Percentiles rank a stretch among this genome's conserved stretches.
These are phyloP conservation scores for Himantopus leucocephalus DNA, from an alignment of 2,113 vertebrate genomes.

Conservation along the genomic window DNA sequence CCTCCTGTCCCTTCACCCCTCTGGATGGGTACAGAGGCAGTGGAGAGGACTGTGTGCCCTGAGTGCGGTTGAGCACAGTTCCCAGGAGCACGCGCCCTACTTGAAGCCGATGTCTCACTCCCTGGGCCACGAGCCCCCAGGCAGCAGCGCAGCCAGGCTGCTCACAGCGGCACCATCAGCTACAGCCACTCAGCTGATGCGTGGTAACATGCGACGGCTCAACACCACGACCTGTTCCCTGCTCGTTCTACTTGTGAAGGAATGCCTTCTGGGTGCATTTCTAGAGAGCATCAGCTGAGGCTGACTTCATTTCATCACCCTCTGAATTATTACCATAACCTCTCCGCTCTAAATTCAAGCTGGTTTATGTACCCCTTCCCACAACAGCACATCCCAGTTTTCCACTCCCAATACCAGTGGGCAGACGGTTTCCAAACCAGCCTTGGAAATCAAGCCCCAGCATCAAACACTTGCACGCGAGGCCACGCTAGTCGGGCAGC, in stretches of 20 bases:
- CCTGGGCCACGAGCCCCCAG: background rate
- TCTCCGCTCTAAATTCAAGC: background rate
- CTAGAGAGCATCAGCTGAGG: background rate
- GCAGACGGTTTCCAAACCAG: background rate
- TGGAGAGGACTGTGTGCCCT: rapidly evolving
- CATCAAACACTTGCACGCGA: rapidly evolving
- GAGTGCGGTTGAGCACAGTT: background rate
- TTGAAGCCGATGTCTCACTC: rapidly evolving
- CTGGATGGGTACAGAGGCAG: background rate
- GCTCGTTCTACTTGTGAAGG: background rate
- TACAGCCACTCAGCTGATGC: background rate
- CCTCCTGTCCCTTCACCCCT: background rate
- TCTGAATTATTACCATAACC: background rate
- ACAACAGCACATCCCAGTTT: background rate
- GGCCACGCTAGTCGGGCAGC: background rate
- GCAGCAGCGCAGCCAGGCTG: rapidly evolving
- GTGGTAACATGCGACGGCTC: rapidly evolving
- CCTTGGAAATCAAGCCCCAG: background rate
- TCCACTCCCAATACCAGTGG: rapidly evolving
- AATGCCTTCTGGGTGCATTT: background rate
- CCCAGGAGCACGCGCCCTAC: background rate
- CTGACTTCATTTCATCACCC: background rate
- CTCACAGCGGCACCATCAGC: background rate
- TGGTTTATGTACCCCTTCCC: background rate
- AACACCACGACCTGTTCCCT: rapidly evolving